A percentile compares a stretch with the other conserved stretches of the same genome.
Evolutionary conservation across 2,888 invertebrate species (phyloP).

Genomic region (Pseudeuparius sepicola): DNA sequence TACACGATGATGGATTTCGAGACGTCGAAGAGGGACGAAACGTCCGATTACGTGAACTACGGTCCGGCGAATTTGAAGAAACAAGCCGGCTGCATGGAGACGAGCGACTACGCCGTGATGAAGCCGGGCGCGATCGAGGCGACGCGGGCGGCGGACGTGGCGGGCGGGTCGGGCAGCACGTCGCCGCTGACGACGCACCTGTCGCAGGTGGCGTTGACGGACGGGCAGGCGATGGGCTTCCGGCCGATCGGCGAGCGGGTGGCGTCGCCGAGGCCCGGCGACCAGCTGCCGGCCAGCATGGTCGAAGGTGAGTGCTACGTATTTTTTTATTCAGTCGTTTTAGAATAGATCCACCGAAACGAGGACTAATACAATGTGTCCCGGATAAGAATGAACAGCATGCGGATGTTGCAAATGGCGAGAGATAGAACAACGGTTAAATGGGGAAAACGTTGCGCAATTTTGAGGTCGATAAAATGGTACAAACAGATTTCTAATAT

Average conservation of each 20-base stretch:
- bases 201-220: conserved; percentile 25
- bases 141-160: conserved; percentile 16
- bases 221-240: conserved; percentile 23
- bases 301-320: conserved; percentile 18
- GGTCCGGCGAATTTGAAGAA: conserved; percentile 29
- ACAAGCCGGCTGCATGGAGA: too few relatives aligned
- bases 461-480: too few relatives aligned
- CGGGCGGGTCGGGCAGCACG: conserved; percentile 20
- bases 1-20: conserved; percentile 36
- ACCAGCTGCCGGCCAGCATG: conserved; percentile 18
- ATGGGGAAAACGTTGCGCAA: too few relatives aligned
- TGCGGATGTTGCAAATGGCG: too few relatives aligned
- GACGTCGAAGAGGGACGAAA: conserved; percentile 18
- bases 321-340: background rate
- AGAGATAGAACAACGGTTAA: too few relatives aligned
- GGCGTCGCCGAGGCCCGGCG: conserved; percentile 21
- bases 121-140: conserved; percentile 27
- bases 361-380: too few relatives aligned
- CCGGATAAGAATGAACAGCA: too few relatives aligned
- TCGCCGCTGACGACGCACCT: conserved; percentile 29
- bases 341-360: too few relatives aligned
- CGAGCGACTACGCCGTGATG: conserved; percentile 47
- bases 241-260: conserved; percentile 23
- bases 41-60: conserved; percentile 36
- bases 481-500: too few relatives aligned